Evolutionary conservation across 2,888 invertebrate genomes (phyloP), one percentile per base, ranked within the genome.

Genomic region (Eupithecia dodoneata): DNA sequence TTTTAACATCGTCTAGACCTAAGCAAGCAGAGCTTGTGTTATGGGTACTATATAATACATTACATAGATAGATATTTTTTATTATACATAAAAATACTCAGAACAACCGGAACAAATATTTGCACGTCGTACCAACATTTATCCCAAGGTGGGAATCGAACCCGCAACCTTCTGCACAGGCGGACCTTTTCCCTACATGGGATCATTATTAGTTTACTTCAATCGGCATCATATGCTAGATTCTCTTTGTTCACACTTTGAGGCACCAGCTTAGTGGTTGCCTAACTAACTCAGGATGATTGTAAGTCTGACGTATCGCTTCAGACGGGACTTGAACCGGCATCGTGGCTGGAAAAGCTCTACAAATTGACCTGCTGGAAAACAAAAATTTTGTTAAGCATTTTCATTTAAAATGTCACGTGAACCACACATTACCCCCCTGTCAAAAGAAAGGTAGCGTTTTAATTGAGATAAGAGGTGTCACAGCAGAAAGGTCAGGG

Each of bases 381-480:
- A 52, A 55, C 55, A 18, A 30, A 63, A 2, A 10, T 30, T 59
- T 59, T n/a, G 4, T 6, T 55, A 9, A 3, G 9, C 59, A 59
- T 4, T 42, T 42, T 41, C 41, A 66, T 42, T 15, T 15, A 4
- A 18, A 63, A 18, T 59, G 10, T 10, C 10, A 30, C 30, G 63
- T 10, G 63, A 69, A n/a, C 70, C 70, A 70, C 13, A 45, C 45
- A 55, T 72, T 67, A 66, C 45, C n/a, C 10, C 41, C 18, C 73
- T 66, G 66, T 65, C 55, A 75, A 76, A 76, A 65, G 15, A 65
- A 59, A 76, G 63, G 41, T 15, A 69, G 47, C 67, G 44, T 73
- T 74, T 74, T 72, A 70, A 65, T 76, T 75, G 49, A 63, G 72
- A 72, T 76, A 74, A 79, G 47, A 75, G 59, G 71, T 77, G 77